Percentiles rank a stretch among this genome's conserved stretches.
These are phyloP conservation scores for Bubo bubo DNA, from an alignment of 2,113 vertebrate species.

Conservation along the genomic window DNA sequence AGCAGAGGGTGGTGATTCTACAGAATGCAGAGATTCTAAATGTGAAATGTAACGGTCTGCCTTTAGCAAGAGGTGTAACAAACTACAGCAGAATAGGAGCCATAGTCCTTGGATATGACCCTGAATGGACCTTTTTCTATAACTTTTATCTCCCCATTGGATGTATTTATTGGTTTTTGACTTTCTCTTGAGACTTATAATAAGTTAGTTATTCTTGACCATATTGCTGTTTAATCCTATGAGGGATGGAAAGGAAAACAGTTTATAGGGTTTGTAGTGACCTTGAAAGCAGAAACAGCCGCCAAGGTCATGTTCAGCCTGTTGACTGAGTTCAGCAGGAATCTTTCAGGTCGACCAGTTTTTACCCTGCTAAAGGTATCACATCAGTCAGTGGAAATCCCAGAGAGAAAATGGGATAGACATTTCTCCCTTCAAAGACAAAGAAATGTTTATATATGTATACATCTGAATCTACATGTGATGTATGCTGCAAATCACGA, in stretches of 20 bases:
- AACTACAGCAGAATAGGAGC: neutral
- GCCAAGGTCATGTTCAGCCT: conserved; percentile 6
- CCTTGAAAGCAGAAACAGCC: conserved; percentile 72
- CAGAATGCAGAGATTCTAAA: neutral
- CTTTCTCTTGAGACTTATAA: neutral
- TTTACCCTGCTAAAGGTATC: neutral
- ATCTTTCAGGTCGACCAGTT: conserved; percentile 18
- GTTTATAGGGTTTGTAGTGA: conserved; percentile 50
- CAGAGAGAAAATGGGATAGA: neutral
- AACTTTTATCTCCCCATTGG: neutral
- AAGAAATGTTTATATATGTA: neutral
- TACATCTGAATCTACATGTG: neutral
- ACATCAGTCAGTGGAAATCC: conserved; percentile 11
- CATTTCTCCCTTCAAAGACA: conserved; percentile 1
- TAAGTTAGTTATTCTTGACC: conserved; percentile 58
- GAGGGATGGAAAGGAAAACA: conserved; percentile 46
- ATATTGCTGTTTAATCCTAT: conserved; percentile 42
- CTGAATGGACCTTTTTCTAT: neutral
- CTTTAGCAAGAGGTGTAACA: neutral
- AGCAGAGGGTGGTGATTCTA: neutral
- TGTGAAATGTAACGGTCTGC: neutral
- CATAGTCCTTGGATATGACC: neutral
- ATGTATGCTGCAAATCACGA: neutral
- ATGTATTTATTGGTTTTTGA: conserved; percentile 36
- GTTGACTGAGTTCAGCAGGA: conserved; percentile 41